Percentiles rank a stretch among this genome's conserved stretches.
Conservation (phyloP, 37 sponge, comb jelly and placozoan genomes). For the Ephydatia muelleri region DNA sequence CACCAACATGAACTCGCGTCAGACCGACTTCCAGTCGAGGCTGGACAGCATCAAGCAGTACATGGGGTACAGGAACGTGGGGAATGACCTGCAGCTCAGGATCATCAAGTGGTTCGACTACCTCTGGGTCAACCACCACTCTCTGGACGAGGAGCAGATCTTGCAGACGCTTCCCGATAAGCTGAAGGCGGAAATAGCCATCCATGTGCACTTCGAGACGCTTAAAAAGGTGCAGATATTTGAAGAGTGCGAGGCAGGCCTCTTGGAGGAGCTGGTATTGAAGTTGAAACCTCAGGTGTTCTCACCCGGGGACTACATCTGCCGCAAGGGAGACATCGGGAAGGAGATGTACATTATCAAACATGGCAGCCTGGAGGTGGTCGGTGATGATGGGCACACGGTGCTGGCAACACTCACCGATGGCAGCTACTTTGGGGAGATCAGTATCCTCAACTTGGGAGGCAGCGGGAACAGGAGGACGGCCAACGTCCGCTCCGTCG, state of each 20-base stretch:
- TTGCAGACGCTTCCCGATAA: conserved; percentile 91
- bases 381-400: conserved; percentile 63
- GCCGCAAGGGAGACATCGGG: conserved; percentile 94
- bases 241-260: conserved; percentile 87
- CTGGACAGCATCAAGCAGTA: conserved; percentile 95
- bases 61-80: conserved; percentile 87
- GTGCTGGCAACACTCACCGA: conserved; percentile 75
- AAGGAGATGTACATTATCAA: conserved; percentile 98
- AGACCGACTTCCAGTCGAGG: conserved; percentile 80
- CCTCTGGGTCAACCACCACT: conserved; percentile 86
- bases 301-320: conserved; percentile 95
- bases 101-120: conserved; percentile 97
- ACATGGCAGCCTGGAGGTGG: conserved; percentile 77
- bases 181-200: conserved; percentile 91
- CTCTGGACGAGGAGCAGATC: conserved; percentile 81
- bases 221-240: conserved; percentile 83
- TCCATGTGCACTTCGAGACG: conserved; percentile 92
- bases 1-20: conserved; percentile 85
- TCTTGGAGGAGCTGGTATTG: conserved; percentile 90
- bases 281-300: conserved; percentile 91
- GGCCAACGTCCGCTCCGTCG: conserved; percentile 89
- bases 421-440: conserved; percentile 94
- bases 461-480: conserved; percentile 85
- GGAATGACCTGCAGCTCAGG: conserved; percentile 73
- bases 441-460: conserved; percentile 85